A percentile compares a stretch with the other conserved stretches of the same genome.
Conservation (phyloP, 53 echinoderm and acorn worm species). For the Crossaster papposus region DNA sequence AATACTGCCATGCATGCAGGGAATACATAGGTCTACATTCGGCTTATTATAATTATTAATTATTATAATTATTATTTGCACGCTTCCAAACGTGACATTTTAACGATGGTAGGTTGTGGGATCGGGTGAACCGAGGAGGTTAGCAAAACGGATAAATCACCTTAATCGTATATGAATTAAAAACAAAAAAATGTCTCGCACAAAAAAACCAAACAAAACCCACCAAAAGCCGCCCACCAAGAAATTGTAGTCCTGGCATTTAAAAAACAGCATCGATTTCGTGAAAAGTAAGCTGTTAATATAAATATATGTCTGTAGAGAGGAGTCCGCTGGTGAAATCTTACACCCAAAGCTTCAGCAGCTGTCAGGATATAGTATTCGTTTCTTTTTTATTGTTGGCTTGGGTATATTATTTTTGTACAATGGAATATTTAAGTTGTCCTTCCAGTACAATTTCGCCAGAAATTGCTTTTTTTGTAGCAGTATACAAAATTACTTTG, state of each 20-base stretch:
- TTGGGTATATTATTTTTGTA: too few relatives aligned
- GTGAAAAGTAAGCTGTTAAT: background rate
- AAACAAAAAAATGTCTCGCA: background rate
- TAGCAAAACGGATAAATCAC: background rate
- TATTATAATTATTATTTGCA: too few relatives aligned
- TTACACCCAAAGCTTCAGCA: background rate
- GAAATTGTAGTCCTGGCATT: background rate
- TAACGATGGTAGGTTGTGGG: too few relatives aligned
- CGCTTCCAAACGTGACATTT: too few relatives aligned
- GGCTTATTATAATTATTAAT: too few relatives aligned
- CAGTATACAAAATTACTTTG: too few relatives aligned
- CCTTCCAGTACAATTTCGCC: too few relatives aligned
- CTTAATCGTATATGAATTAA: background rate
- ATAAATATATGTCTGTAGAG: background rate
- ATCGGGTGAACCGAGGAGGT: too few relatives aligned
- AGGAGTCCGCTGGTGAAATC: background rate
- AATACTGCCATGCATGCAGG: too few relatives aligned
- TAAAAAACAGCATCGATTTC: background rate
- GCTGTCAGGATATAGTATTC: background rate
- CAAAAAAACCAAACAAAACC: background rate
- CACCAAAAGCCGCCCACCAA: background rate
- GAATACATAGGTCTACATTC: too few relatives aligned
- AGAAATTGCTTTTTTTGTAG: too few relatives aligned
- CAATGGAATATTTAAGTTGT: too few relatives aligned
- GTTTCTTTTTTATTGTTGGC: background rate